Conservation (phyloP, 2,797 vertebrate species). For the Cyprinella venusta region DNA sequence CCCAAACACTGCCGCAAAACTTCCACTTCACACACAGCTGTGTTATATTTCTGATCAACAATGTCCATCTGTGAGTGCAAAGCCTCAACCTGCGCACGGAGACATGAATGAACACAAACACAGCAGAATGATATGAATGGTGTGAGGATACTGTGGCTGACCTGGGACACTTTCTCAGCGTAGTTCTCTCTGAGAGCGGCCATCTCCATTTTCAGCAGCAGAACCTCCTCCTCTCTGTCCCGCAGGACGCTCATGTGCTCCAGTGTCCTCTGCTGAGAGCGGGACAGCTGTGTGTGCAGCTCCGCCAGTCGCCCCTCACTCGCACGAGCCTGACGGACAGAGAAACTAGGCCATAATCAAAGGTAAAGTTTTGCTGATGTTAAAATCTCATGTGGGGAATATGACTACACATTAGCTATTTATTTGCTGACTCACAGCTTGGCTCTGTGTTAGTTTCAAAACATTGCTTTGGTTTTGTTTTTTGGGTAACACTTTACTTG, state of each 20-base stretch:
- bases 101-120: constrained; percentile 9
- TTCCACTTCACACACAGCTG: constrained; percentile 61
- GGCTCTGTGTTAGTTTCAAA: neutral
- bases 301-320: constrained; percentile 70
- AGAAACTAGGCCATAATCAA: neutral
- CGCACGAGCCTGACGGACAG: constrained; percentile 60
- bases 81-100: constrained; percentile 55
- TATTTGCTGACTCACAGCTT: neutral
- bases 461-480: neutral
- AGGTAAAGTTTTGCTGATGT: neutral
- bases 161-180: constrained; percentile 69
- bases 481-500: neutral
- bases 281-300: constrained; percentile 67
- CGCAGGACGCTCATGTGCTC: constrained; percentile 69
- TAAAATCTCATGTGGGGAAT: neutral
- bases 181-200: constrained; percentile 73
- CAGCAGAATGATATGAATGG: neutral
- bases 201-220: constrained; percentile 77
- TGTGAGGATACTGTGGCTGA: constrained; percentile 40
- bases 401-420: neutral
- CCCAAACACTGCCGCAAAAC: constrained; percentile 62
- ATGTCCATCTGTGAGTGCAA: constrained; percentile 59
- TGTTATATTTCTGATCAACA: constrained; percentile 59
- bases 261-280: constrained; percentile 73
- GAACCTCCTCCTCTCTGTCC: constrained; percentile 72